Percentiles rank a stretch among this genome's conserved stretches.
Conservation (phyloP, 2,797 vertebrate genomes). For the Ciconia nigra region DNA sequence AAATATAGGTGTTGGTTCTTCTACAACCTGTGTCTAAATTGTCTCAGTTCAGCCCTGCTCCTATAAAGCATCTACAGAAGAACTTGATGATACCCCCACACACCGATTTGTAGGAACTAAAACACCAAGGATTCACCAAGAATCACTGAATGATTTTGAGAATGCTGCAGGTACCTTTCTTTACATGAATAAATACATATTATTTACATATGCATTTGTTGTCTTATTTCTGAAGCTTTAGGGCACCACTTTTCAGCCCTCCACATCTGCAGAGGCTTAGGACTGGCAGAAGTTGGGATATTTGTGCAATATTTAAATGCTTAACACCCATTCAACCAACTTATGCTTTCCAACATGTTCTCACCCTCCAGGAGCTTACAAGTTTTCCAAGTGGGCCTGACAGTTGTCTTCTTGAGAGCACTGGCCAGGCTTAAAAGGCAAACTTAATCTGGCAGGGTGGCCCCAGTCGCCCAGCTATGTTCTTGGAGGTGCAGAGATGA, state of each 20-base stretch:
- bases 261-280: not conserved
- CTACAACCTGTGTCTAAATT: not conserved
- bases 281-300: not conserved
- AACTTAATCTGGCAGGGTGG: not conserved
- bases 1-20: not conserved
- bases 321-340: not conserved
- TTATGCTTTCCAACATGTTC: fast-evolving
- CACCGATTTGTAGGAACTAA: not conserved
- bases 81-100: not conserved
- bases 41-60: not conserved
- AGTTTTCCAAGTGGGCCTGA: not conserved
- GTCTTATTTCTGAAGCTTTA: not conserved
- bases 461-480: not conserved
- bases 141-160: not conserved
- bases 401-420: not conserved
- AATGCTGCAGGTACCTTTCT: not conserved
- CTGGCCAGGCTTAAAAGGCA: not conserved
- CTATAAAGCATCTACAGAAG: not conserved
- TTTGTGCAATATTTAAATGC: not conserved
- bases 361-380: not conserved
- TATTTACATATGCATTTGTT: not conserved
- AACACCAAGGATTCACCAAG: not conserved
- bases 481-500: not conserved
- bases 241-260: not conserved
- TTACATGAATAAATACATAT: not conserved